Conservation (phyloP, 2,113 vertebrate genomes). For the Garra rufa region DNA sequence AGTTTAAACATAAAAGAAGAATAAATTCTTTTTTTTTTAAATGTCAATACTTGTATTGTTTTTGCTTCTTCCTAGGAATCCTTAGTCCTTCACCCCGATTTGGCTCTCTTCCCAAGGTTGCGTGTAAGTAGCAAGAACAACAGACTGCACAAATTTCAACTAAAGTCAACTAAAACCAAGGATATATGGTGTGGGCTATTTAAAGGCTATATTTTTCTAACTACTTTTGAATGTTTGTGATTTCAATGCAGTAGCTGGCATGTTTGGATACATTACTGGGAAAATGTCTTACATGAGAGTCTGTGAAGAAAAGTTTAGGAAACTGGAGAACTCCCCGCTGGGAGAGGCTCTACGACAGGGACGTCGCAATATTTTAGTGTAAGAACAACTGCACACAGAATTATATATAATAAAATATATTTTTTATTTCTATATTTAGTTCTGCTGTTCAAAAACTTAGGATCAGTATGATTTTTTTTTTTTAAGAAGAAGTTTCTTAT, state of each 20-base stretch:
- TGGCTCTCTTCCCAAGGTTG: slow-evolving; percentile 86
- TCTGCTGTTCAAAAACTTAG: too few species aligned
- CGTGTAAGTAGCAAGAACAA: slow-evolving; percentile 80
- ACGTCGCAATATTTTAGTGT: slow-evolving; percentile 71
- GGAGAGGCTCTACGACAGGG: slow-evolving; percentile 83
- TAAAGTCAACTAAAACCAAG: background rate
- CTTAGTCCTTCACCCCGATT: slow-evolving; percentile 81
- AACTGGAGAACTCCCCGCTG: slow-evolving; percentile 87
- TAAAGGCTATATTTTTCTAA: background rate
- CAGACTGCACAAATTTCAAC: background rate
- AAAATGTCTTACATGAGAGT: slow-evolving; percentile 89
- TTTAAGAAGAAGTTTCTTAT: too few species aligned
- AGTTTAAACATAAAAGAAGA: background rate
- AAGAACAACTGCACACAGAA: slow-evolving; percentile 52
- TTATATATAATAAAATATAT: background rate
- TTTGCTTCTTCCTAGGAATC: slow-evolving; percentile 73
- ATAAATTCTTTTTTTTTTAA: too few species aligned
- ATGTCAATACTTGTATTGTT: slow-evolving; percentile 7
- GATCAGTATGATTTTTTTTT: too few species aligned
- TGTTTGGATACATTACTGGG: slow-evolving; percentile 86
- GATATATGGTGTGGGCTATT: background rate
- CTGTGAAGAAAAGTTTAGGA: slow-evolving; percentile 90
- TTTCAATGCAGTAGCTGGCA: slow-evolving; percentile 82
- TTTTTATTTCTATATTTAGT: too few species aligned
- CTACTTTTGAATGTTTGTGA: background rate